Evolutionary conservation across 2,113 vertebrate genomes (phyloP).

Genomic region (Rhinopomastus cyanomelas): DNA sequence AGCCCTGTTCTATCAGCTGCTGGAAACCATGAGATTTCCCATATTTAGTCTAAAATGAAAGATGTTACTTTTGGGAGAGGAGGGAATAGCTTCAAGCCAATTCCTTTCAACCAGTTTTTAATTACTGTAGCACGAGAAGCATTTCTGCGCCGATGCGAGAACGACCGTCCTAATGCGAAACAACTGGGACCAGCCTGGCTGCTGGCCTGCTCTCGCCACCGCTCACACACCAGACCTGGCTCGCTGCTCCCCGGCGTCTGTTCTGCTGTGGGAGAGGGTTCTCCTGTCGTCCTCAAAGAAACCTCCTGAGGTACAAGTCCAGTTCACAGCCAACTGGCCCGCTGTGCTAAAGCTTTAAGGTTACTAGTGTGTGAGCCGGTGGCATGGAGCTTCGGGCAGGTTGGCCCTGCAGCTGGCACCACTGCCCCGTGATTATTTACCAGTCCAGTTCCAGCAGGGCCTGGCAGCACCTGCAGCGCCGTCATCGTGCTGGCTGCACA

Average conservation of each 20-base stretch:
- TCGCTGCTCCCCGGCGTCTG: neutral
- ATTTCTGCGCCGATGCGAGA: constrained; percentile 28
- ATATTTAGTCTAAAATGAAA: constrained; percentile 48
- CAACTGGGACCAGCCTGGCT: constrained; percentile 51
- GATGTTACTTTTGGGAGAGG: constrained; percentile 24
- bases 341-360: neutral
- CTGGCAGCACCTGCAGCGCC: neutral
- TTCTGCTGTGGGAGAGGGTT: neutral
- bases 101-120: constrained; percentile 40
- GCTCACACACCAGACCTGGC: neutral
- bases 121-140: constrained; percentile 40
- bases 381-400: neutral
- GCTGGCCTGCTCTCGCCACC: constrained; percentile 22
- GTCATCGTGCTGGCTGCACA: neutral
- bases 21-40: constrained; percentile 37
- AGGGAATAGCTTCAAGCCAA: constrained; percentile 14
- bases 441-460: neutral
- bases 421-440: neutral
- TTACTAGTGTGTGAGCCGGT: too few species aligned
- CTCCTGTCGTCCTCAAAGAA: constrained; percentile 1
- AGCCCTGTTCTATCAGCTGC: constrained; percentile 9
- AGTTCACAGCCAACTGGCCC: constrained; percentile 1
- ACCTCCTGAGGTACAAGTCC: constrained; percentile 1
- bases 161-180: constrained; percentile 48
- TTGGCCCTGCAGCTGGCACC: neutral